Percentiles rank a stretch among this genome's conserved stretches.
These are phyloP conservation scores for Vireo griseus DNA, from an alignment of 2,797 vertebrate genomes.

Conservation along the genomic window DNA sequence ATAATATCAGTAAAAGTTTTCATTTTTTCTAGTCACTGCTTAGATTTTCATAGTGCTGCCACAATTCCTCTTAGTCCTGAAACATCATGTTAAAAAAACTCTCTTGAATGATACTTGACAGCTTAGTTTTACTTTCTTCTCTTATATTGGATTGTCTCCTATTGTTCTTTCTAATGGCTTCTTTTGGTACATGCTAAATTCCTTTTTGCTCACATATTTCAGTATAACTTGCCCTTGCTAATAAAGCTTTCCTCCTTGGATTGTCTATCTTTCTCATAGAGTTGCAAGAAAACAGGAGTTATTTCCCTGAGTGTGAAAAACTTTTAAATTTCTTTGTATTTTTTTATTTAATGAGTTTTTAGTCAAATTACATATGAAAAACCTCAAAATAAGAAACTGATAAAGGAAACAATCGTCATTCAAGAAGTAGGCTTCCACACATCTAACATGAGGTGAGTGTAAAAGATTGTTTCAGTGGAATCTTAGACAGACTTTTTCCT, in stretches of 20 bases:
- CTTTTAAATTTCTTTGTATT: not conserved
- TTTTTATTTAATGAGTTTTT: not conserved
- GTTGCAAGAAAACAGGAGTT: not conserved
- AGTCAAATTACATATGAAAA: not conserved
- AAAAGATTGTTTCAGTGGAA: not conserved
- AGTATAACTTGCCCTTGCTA: not conserved
- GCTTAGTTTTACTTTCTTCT: not conserved
- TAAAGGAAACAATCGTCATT: not conserved
- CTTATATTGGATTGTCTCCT: not conserved
- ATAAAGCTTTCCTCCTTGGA: not conserved
- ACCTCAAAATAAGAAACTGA: not conserved
- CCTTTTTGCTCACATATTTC: not conserved
- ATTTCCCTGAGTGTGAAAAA: not conserved
- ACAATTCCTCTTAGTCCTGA: not conserved
- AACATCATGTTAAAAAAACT: not conserved
- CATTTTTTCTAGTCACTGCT: not conserved
- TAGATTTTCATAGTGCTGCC: not conserved
- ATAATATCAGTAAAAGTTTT: not conserved
- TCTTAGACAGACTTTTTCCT: not conserved
- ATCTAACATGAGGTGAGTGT: not conserved
- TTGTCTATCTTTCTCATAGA: not conserved
- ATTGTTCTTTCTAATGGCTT: not conserved
- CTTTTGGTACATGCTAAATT: not conserved
- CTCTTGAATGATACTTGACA: not conserved
- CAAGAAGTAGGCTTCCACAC: not conserved